These are phyloP conservation scores for Chaetura pelagica DNA, from an alignment of 2,113 vertebrate genomes.

Conservation along the genomic window DNA sequence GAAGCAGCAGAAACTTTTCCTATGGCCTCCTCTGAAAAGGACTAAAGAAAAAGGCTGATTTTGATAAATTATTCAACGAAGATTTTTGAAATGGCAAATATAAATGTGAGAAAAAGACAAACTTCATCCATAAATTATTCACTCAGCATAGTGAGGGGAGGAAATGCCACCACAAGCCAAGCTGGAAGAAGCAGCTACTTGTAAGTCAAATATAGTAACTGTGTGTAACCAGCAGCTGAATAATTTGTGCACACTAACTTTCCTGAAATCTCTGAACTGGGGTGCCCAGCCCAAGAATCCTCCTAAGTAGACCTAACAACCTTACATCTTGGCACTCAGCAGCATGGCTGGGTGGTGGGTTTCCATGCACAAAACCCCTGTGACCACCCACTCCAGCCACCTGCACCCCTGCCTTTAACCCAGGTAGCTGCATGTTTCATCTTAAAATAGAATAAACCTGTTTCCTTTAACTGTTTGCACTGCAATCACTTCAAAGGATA, in stretches of 20 bases:
- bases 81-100: conserved; percentile 6
- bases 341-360: neutral
- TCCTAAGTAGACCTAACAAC: neutral
- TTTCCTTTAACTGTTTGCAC: neutral
- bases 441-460: accelerated
- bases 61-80: conserved; percentile 38
- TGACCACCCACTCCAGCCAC: accelerated
- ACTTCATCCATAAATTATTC: neutral
- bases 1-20: conserved; percentile 13
- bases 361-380: neutral
- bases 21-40: neutral
- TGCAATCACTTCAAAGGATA: neutral
- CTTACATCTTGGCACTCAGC: neutral
- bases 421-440: neutral
- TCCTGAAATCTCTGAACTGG: neutral
- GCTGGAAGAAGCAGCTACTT: neutral
- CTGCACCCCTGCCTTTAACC: neutral
- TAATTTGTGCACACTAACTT: accelerated
- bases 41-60: neutral
- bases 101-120: conserved; percentile 9
- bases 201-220: accelerated
- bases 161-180: neutral
- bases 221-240: neutral
- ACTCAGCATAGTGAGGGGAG: neutral
- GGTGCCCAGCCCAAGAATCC: neutral